phyloP scores from a whole-genome alignment of 1,140 invertebrate genomes.

The Drosophila murphyi region DNA sequence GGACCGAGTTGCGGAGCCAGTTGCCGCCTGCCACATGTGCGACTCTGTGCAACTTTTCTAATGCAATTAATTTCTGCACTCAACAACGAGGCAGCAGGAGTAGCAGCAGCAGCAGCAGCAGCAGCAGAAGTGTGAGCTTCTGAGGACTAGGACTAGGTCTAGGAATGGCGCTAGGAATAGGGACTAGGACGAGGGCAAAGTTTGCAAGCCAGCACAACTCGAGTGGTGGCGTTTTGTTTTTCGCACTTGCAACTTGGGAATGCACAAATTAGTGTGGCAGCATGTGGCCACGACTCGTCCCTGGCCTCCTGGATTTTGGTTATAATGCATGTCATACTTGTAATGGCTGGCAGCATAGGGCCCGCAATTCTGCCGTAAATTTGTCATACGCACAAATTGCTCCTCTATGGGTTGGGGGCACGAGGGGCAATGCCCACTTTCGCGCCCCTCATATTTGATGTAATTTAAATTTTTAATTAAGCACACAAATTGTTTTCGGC shows the following conservation, averaged over 20 bases:
- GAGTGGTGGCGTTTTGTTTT: conserved; percentile 70
- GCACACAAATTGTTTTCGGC: conserved; percentile 79
- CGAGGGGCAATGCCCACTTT: background rate
- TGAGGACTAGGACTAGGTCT: background rate
- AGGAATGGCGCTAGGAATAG: background rate
- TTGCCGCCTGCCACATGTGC: conserved; percentile 66
- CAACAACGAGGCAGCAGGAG: conserved; percentile 47
- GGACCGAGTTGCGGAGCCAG: conserved; percentile 35
- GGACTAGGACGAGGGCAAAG: conserved; percentile 46
- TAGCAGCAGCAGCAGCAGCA: background rate
- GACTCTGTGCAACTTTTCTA: conserved; percentile 75
- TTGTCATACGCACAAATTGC: conserved; percentile 77
- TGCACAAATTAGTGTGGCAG: conserved; percentile 80
- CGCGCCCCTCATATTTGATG: conserved; percentile 60
- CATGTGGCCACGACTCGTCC: conserved; percentile 59
- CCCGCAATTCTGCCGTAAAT: conserved; percentile 45
- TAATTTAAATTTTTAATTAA: conserved; percentile 83
- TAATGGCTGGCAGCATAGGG: conserved; percentile 50
- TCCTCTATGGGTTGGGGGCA: conserved; percentile 1
- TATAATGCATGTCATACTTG: conserved; percentile 75
- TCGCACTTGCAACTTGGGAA: conserved; percentile 73
- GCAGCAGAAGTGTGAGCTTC: background rate
- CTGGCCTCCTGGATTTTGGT: background rate
- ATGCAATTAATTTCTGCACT: conserved; percentile 83
- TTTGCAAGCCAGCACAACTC: conserved; percentile 58